These are phyloP conservation scores for Drosophila lini DNA, from an alignment of 1,140 invertebrate species.

Conservation along the genomic window DNA sequence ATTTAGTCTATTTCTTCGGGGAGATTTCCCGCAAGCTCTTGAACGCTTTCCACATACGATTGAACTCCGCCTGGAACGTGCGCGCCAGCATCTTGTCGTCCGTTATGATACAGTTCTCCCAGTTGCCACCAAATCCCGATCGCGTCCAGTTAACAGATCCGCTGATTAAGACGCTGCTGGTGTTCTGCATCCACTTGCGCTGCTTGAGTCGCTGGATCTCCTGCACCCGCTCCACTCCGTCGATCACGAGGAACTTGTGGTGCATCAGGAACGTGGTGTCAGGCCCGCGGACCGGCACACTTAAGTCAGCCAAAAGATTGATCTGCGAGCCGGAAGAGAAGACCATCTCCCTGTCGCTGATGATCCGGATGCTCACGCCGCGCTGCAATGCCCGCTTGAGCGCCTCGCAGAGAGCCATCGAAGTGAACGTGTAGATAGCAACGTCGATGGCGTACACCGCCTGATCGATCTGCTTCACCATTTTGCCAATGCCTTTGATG, in stretches of 20 bases:
- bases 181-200: neutral
- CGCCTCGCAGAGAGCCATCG: conserved; percentile 10
- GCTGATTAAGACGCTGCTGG: conserved; percentile 33
- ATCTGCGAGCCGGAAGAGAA: conserved; percentile 48
- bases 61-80: conserved; percentile 60
- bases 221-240: conserved; percentile 37
- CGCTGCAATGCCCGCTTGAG: conserved; percentile 49
- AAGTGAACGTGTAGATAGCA: conserved; percentile 72
- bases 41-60: conserved; percentile 66
- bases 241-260: conserved; percentile 73
- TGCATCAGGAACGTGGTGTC: conserved; percentile 60
- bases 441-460: conserved; percentile 68
- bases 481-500: conserved; percentile 11
- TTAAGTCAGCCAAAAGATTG: neutral
- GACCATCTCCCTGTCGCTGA: conserved; percentile 66
- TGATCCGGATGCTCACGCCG: conserved; percentile 56
- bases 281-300: conserved; percentile 52
- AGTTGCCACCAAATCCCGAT: conserved; percentile 64
- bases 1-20: no score
- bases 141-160: conserved; percentile 74
- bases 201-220: conserved; percentile 16
- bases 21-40: neutral
- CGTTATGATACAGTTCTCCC: conserved; percentile 66
- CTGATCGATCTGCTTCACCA: conserved; percentile 49
- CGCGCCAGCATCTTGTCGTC: conserved; percentile 10